Base-by-base conservation (phyloP, 2,888 invertebrate species). In the Geophilus truncorum region DNA sequence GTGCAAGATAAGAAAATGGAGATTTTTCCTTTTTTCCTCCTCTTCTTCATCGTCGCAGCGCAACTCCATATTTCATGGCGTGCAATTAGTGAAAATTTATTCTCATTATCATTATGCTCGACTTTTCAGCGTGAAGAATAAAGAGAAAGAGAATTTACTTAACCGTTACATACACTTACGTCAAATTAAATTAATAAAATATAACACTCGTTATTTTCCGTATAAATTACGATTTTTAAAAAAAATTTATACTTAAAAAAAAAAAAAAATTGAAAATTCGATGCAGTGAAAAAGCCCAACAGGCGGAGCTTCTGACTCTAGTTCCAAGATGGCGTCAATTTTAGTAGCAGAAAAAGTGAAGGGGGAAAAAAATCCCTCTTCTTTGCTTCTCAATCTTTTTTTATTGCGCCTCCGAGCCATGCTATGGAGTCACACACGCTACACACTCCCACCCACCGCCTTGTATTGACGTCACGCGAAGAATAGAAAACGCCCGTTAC, bases 61-160 rank as follows among this genome's bases (percentile, higher is more conserved):
- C 40, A 40, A 40, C 40, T 40, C 77, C 28, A 32, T 77, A 77
- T 77, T 77, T 77, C 77, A 77, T n/a, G 32, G 77, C 77, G 12
- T 9, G 77, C 77, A 77, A 77, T 77, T 77, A 77, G 30, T 10
- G 77, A 77, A 77, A n/a, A 77, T 77, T 77, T 77, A 77, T 77
- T 77, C 77, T 77, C 77, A 77, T 77, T 77, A 77, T 77, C 77
- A 77, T 77, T 77, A 77, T 18, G 77, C 32, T 28, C 28, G 77
- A 40, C 40, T 40, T 40, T 40, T 40, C 12, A 40, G 40, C 15
- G 15, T 40, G 15, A 12, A 40, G 15, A 40, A 15, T 7, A 34
- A 34, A 7, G 34, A 40, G 32, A 40, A 40, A 9, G 40, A 15
- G 40, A 40, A 40, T 40, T 40, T 40, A 40, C 40, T 40, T 40